A percentile compares a stretch with the other conserved stretches of the same genome.
Conservation (phyloP, 2,888 invertebrate genomes). For the Amorpha juglandis region DNA sequence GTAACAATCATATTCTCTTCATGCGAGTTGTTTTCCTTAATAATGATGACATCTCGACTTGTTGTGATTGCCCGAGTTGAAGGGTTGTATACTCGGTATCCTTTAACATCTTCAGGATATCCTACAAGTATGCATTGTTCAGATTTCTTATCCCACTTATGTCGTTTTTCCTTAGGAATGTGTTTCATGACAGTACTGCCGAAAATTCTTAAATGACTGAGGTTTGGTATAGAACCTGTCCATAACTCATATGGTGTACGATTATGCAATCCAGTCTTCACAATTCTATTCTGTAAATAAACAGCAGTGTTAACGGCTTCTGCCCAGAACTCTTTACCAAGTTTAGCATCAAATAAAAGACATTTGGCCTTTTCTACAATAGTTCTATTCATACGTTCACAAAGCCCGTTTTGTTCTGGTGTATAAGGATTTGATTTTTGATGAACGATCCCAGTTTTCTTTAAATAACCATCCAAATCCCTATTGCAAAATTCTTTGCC, state of each 20-base stretch:
- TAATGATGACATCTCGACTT: too few species aligned
- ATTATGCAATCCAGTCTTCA: slow-evolving; percentile 20
- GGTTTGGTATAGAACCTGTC: slow-evolving; percentile 33
- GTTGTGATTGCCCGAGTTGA: too few species aligned
- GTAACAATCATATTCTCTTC: too few species aligned
- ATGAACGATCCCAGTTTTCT: not conserved
- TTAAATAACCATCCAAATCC: not conserved
- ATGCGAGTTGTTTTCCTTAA: too few species aligned
- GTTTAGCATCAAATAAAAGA: not conserved
- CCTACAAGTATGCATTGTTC: too few species aligned
- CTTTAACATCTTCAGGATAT: too few species aligned
- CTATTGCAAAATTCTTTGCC: slow-evolving; percentile 27
- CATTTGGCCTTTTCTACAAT: not conserved
- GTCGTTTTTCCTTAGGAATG: slow-evolving; percentile 36
- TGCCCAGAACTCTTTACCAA: not conserved
- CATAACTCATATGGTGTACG: slow-evolving; percentile 37
- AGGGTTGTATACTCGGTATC: too few species aligned
- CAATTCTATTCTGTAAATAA: slow-evolving; percentile 27
- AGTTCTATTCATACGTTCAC: not conserved
- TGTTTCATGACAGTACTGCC: slow-evolving; percentile 33
- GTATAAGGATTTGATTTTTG: not conserved
- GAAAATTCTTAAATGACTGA: slow-evolving; percentile 34
- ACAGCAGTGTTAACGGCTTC: slow-evolving; percentile 29
- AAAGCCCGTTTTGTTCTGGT: not conserved
- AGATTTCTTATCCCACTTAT: too few species aligned